Evolutionary conservation across 1,140 invertebrate genomes (phyloP), one percentile per base, ranked within the genome.

Genomic region (Drosophila tristis): DNA sequence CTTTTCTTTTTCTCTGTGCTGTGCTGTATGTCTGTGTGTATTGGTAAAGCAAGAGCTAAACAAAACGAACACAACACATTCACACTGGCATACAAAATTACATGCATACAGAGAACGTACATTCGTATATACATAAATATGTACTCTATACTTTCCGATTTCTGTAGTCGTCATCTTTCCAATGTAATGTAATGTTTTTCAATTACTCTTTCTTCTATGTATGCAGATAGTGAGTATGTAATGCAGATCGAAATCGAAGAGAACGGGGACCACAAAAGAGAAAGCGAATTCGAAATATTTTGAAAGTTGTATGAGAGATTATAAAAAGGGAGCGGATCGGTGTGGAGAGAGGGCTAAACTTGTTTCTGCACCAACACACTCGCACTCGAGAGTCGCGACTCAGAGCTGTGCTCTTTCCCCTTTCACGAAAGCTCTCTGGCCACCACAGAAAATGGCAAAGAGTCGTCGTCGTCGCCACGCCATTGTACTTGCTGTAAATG

Each of bases 361-460:
- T 62, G 81, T 86, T 86, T 85, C 86, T 42, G 56, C 55, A 68
- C 62, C 73, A 68, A 68, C 62, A 68, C 56, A 15, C 67, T 16
- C 16, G 25, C 29, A 13, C 31, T 25, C 43, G n/a, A 31, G 23
- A 35, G 70, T 35, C 23, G 0, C 45, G 15, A 45, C 51, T 25
- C 45, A 39, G 20, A 23, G 15, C 50, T 71, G 59, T 67, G 48
- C 71, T 81, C 70, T 82, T 76, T 84, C 71, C 79, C 84, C 84
- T 87, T 87, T 87, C 82, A 89, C 82, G 75, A 89, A 89, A 87
- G 82, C 84, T 87, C 75, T 82, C 80, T 82, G 67, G 66, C 55
- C 58, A 70, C 82, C 71, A 73, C 62, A 82, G 67, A 76, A 80
- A 81, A 82, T 84, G 75, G 78, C 79, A 75, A 80, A 78, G 59